phyloP scores from a whole-genome alignment of 2,113 vertebrate species.

The Marmota monax region DNA sequence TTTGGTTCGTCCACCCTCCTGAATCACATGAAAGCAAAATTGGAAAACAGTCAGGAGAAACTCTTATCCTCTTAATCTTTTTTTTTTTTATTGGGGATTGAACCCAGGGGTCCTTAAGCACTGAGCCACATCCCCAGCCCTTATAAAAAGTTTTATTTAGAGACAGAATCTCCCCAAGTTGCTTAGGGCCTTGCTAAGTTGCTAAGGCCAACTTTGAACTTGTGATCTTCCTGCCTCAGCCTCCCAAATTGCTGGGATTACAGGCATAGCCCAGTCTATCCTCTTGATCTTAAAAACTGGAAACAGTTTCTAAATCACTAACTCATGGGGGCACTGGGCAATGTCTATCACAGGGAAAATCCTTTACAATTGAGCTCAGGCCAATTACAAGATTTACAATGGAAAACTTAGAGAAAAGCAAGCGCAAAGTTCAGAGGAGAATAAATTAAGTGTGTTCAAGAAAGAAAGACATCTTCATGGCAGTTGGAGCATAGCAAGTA shows the following conservation, averaged over 20 bases:
- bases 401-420: background rate
- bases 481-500: too few relatives aligned
- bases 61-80: background rate
- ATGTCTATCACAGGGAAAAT: background rate
- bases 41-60: conserved; percentile 5
- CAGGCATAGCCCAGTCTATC: too few relatives aligned
- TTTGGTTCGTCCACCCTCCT: conserved; percentile 92
- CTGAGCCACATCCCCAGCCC: too few relatives aligned
- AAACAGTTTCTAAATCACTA: background rate
- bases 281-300: background rate
- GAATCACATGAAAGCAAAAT: conserved; percentile 65
- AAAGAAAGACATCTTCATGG: background rate
- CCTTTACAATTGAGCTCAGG: background rate
- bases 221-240: too few relatives aligned
- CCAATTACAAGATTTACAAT: background rate
- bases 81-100: too few relatives aligned
- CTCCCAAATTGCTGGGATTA: too few relatives aligned
- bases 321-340: background rate
- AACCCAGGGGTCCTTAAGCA: too few relatives aligned
- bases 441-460: background rate
- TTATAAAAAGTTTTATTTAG: too few relatives aligned
- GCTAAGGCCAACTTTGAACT: too few relatives aligned
- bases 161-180: too few relatives aligned
- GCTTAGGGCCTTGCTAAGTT: too few relatives aligned
- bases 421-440: background rate